phyloP scores from a whole-genome alignment of 2,797 vertebrate genomes.

The Heterohyrax brucei region DNA sequence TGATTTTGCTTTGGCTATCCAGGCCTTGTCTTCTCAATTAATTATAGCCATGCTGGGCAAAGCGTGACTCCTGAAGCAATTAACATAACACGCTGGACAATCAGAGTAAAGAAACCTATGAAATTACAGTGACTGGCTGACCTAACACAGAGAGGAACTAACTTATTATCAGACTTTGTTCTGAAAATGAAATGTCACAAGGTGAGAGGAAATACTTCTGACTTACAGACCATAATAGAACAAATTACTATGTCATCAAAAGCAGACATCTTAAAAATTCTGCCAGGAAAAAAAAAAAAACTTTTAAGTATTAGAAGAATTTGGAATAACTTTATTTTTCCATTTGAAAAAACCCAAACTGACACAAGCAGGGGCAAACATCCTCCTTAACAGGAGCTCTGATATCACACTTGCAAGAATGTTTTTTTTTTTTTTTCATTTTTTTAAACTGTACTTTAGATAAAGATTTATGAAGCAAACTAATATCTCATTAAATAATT shows the following conservation, averaged over 20 bases:
- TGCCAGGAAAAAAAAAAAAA: neutral
- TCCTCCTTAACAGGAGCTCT: no score
- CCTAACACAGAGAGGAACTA: conserved; percentile 72
- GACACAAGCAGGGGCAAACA: no score
- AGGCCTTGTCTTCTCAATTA: conserved; percentile 82
- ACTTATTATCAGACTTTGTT: conserved; percentile 58
- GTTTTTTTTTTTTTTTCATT: no score
- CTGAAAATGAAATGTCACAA: conserved; percentile 75
- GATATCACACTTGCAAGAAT: no score
- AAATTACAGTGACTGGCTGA: conserved; percentile 67
- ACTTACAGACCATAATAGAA: conserved; percentile 63
- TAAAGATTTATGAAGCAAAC: no score
- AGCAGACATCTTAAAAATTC: neutral
- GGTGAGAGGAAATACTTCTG: conserved; percentile 63
- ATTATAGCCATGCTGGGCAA: conserved; percentile 83
- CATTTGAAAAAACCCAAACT: no score
- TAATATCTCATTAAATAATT: no score
- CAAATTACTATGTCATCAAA: conserved; percentile 11
- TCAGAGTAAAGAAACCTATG: conserved; percentile 79
- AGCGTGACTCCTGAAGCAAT: conserved; percentile 77
- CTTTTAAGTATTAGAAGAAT: neutral
- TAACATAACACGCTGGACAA: conserved; percentile 77
- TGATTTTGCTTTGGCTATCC: conserved; percentile 81
- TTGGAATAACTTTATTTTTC: no score
- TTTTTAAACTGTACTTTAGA: no score